Percentiles rank a stretch among this genome's conserved stretches.
phyloP scores from a whole-genome alignment of 2,888 invertebrate genomes.

The Kuschelorhynchus macadamiae region DNA sequence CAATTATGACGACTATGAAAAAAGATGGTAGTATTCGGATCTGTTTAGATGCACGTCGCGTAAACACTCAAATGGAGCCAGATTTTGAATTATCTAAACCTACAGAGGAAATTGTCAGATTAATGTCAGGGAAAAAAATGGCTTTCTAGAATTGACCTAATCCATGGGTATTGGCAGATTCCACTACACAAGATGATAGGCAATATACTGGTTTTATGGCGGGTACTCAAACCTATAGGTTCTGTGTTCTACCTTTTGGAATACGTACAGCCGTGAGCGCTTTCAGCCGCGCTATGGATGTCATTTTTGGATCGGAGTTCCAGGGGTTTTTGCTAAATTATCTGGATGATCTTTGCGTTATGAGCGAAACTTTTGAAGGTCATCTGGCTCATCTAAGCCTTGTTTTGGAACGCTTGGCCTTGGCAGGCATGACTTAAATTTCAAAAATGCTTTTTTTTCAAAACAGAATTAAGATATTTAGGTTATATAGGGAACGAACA shows the following conservation, averaged over 20 bases:
- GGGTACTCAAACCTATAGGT: neutral
- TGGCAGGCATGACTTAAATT: conserved; percentile 55
- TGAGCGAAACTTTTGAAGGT: conserved; percentile 50
- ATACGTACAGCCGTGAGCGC: conserved; percentile 53
- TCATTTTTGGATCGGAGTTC: conserved; percentile 54
- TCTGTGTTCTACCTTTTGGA: conserved; percentile 32
- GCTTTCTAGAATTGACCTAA: conserved; percentile 27
- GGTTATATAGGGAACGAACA: too few species aligned
- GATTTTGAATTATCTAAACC: conserved; percentile 56
- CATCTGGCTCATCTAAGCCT: conserved; percentile 52
- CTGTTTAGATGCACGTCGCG: conserved; percentile 31
- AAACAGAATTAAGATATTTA: too few species aligned
- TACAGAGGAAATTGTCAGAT: conserved; percentile 50
- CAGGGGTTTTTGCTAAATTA: conserved; percentile 54
- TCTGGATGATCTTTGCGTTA: conserved; percentile 59
- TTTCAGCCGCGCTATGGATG: conserved; percentile 46
- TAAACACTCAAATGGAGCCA: conserved; percentile 53
- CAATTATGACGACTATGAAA: conserved; percentile 29
- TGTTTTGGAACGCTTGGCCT: conserved; percentile 48
- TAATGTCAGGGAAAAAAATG: neutral
- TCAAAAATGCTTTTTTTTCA: conserved; percentile 52
- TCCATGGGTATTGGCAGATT: conserved; percentile 51
- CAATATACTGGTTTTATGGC: neutral
- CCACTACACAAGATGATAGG: conserved; percentile 30
- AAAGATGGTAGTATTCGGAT: conserved; percentile 30